Evolutionary conservation across 92 coral and sea anemone species (phyloP).

Genomic region (Micromussa lordhowensis): DNA sequence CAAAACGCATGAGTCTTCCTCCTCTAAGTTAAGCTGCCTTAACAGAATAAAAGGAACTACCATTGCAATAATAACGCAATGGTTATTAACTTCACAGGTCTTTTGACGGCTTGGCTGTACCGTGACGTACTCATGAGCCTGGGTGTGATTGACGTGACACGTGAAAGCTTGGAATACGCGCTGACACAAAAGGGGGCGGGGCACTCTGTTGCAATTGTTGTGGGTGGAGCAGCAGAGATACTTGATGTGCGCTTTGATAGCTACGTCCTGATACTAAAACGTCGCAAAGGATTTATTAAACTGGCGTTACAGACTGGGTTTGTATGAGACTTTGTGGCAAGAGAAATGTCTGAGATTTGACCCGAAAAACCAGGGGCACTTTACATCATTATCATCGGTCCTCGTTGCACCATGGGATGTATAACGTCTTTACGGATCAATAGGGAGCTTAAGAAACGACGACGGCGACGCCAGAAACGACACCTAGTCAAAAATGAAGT

Average conservation of each 20-base stretch:
- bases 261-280: constrained; percentile 76
- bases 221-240: constrained; percentile 84
- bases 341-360: no score
- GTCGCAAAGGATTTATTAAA: constrained; percentile 87
- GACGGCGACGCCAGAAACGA: no score
- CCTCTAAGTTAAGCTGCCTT: no score
- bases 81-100: constrained; percentile 40
- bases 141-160: constrained; percentile 83
- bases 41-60: background rate
- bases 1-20: no score
- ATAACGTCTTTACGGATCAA: no score
- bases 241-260: constrained; percentile 64
- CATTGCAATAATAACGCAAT: background rate
- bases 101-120: constrained; percentile 70
- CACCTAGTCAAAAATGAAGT: no score
- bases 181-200: constrained; percentile 87
- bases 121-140: constrained; percentile 87
- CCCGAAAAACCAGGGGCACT: no score
- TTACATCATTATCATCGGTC: no score
- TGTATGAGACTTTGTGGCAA: background rate
- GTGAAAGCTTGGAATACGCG: constrained; percentile 71
- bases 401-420: no score
- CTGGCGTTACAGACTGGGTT: constrained; percentile 93
- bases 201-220: constrained; percentile 81
- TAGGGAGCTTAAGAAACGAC: no score